Percentiles rank a stretch among this genome's conserved stretches.
Conservation (phyloP, 2,797 vertebrate species). For the Taenioides sp. region DNA sequence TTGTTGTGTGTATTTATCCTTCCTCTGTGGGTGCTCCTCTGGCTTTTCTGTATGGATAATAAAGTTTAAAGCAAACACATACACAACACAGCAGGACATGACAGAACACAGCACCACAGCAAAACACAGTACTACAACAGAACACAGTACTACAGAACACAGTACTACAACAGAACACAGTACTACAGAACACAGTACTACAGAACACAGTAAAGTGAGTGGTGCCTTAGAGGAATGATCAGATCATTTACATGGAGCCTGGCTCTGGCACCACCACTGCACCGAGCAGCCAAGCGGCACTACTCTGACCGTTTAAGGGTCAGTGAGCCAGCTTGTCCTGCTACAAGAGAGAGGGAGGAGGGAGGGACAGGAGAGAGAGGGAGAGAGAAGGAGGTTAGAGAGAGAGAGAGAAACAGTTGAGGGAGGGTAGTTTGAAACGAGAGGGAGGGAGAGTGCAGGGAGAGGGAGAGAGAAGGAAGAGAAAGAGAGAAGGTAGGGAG, state of each 20-base stretch:
- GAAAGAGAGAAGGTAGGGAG: neutral
- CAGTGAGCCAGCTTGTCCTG: constrained; percentile 78
- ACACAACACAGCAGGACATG: too few species aligned
- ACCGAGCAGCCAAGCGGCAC: constrained; percentile 73
- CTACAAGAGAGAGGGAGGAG: neutral
- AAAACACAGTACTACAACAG: too few species aligned
- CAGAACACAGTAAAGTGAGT: constrained; percentile 14
- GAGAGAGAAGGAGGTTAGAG: neutral
- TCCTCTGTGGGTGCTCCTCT: too few species aligned
- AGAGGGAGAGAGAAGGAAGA: neutral
- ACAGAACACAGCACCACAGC: too few species aligned
- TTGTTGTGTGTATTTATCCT: too few species aligned
- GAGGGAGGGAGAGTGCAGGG: neutral
- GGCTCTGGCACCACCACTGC: constrained; percentile 64
- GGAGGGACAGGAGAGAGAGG: neutral
- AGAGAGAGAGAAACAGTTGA: neutral
- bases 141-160: too few species aligned
- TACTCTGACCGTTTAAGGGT: constrained; percentile 76
- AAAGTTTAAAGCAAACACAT: too few species aligned
- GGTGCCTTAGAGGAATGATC: constrained; percentile 73
- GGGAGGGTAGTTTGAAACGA: too few species aligned
- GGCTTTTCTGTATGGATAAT: too few species aligned
- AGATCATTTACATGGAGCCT: constrained; percentile 81
- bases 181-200: too few species aligned
- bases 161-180: too few species aligned